Conservation (phyloP, 2,888 invertebrate species). For the Isoperla grammatica region DNA sequence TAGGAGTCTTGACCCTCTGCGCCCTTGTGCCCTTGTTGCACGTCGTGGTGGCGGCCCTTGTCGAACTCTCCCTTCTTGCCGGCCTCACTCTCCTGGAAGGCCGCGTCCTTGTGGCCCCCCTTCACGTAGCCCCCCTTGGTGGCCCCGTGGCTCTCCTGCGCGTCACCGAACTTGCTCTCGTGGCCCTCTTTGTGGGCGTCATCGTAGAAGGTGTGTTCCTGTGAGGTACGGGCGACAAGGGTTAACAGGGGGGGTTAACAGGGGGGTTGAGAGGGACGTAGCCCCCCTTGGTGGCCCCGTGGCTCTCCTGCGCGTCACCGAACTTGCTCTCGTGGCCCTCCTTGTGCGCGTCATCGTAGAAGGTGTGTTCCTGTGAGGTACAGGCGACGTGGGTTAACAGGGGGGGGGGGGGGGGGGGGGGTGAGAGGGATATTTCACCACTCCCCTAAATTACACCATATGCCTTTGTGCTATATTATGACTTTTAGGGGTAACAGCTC, state of each 20-base stretch:
- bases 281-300: slow-evolving; percentile 51
- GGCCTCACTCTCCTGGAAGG: slow-evolving; percentile 47
- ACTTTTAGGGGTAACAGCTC: too few relatives aligned
- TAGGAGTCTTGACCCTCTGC: slow-evolving; percentile 53
- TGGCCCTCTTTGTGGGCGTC: slow-evolving; percentile 61
- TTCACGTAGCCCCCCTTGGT: slow-evolving; percentile 53
- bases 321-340: slow-evolving; percentile 61
- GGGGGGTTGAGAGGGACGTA: too few relatives aligned
- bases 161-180: slow-evolving; percentile 57
- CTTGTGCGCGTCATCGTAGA: slow-evolving; percentile 66
- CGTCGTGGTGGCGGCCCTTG: slow-evolving; percentile 52
- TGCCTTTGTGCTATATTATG: too few relatives aligned
- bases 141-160: slow-evolving; percentile 50
- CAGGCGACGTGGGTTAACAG: too few relatives aligned
- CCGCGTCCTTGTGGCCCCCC: slow-evolving; percentile 51
- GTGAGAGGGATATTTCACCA: too few relatives aligned
- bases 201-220: slow-evolving; percentile 67
- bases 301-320: slow-evolving; percentile 51
- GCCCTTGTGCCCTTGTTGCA: slow-evolving; percentile 51
- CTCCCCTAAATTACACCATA: too few relatives aligned
- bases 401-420: too few relatives aligned
- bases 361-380: slow-evolving; percentile 55
- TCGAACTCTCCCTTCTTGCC: slow-evolving; percentile 54
- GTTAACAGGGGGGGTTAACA: too few relatives aligned
- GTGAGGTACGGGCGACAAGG: too few relatives aligned